Conservation (phyloP, 2,113 vertebrate genomes). For the Pimephales promelas region DNA sequence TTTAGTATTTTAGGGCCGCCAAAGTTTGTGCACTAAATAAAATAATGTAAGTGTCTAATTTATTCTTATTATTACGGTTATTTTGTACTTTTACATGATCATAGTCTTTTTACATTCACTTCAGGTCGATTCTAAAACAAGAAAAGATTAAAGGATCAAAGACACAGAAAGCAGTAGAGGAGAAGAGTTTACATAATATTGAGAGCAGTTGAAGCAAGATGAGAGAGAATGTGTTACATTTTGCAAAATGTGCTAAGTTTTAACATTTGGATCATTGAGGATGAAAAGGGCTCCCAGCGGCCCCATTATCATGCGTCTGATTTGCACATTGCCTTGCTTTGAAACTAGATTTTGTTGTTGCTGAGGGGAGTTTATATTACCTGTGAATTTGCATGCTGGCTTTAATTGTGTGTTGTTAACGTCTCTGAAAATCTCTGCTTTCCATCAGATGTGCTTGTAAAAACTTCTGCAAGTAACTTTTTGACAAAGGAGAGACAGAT, state of each 20-base stretch:
- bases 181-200: neutral
- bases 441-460: conserved; percentile 14
- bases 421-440: conserved; percentile 1
- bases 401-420: conserved; percentile 25
- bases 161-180: neutral
- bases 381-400: conserved; percentile 57
- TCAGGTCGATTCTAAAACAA: neutral
- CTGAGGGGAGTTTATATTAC: conserved; percentile 63
- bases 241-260: conserved; percentile 11
- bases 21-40: too few relatives aligned
- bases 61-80: too few relatives aligned
- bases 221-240: neutral
- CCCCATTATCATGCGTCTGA: conserved; percentile 18
- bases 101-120: neutral
- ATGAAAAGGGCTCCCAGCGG: conserved; percentile 19
- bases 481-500: neutral
- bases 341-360: conserved; percentile 25
- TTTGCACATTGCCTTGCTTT: neutral
- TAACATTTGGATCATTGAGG: conserved; percentile 11
- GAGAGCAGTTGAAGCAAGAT: neutral
- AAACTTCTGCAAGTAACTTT: neutral
- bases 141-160: neutral
- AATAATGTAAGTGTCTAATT: too few relatives aligned
- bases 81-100: neutral
- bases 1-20: too few relatives aligned